A percentile compares a stretch with the other conserved stretches of the same genome.
Conservation (phyloP, 2,888 invertebrate species). For the Dolomedes plantarius region DNA sequence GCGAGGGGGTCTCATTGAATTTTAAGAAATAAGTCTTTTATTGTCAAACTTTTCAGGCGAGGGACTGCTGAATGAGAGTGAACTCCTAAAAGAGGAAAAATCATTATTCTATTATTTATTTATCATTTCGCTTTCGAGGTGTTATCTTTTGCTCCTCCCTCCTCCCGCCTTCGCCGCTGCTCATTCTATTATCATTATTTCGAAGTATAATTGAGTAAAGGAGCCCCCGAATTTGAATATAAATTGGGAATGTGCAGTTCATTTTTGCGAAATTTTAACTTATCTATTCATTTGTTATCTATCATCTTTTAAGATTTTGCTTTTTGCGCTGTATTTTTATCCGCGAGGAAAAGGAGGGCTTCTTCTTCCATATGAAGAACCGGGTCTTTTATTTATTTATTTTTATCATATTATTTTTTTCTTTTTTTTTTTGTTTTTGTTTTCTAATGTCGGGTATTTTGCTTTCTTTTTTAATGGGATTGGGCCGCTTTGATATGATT, state of each 20-base stretch:
- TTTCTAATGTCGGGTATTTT: not conserved
- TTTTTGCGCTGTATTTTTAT: not conserved
- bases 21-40: conserved; percentile 70
- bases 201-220: conserved; percentile 11
- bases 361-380: not conserved
- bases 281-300: conserved; percentile 15
- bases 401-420: too few species aligned
- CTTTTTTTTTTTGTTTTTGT: not conserved
- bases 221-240: not conserved
- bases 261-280: not conserved
- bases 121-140: conserved; percentile 1
- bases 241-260: conserved; percentile 7
- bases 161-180: not conserved
- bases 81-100: not conserved
- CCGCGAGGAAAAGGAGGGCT: not conserved
- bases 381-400: not conserved
- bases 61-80: conserved; percentile 11
- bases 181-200: conserved; percentile 14
- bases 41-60: conserved; percentile 58
- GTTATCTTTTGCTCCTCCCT: not conserved
- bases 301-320: not conserved
- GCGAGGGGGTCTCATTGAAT: conserved; percentile 52
- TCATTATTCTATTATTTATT: conserved; percentile 16
- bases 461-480: not conserved
- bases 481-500: not conserved